Evolutionary conservation across 2,888 invertebrate genomes (phyloP).

Genomic region (Thyatira batis): DNA sequence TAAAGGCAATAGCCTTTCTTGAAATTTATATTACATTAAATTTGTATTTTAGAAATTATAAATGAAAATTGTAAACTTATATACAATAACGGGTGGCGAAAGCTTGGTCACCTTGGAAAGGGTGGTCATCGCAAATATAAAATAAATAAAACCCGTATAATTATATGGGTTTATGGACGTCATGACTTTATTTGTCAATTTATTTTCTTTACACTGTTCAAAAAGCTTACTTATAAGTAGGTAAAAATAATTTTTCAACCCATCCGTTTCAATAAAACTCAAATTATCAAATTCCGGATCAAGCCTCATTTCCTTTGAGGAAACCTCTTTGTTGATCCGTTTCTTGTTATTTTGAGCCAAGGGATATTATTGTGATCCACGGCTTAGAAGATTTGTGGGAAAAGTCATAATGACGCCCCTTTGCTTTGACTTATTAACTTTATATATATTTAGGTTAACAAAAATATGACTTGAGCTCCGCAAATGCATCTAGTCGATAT

Average conservation of each 20-base stretch:
- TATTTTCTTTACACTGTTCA: neutral
- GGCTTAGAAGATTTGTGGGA: slow-evolving; percentile 43
- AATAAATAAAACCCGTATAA: no score
- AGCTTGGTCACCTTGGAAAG: no score
- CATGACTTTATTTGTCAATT: neutral
- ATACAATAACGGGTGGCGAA: no score
- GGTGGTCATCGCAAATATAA: neutral
- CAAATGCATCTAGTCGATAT: neutral
- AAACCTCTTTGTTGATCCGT: slow-evolving; percentile 55
- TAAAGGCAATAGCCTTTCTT: no score
- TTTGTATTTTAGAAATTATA: no score
- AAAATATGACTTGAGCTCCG: neutral
- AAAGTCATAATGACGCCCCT: slow-evolving; percentile 43
- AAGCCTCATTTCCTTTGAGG: slow-evolving; percentile 56
- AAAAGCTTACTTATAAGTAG: slow-evolving; percentile 17
- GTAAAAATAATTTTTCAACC: slow-evolving; percentile 35
- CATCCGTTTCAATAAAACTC: slow-evolving; percentile 49
- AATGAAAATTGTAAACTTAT: no score
- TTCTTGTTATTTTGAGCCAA: slow-evolving; percentile 48
- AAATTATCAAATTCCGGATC: slow-evolving; percentile 52
- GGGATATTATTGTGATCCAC: slow-evolving; percentile 49
- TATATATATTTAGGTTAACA: no score
- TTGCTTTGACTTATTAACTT: slow-evolving; percentile 25
- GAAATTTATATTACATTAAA: no score
- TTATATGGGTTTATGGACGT: no score